A percentile compares a stretch with the other conserved stretches of the same genome.
Evolutionary conservation across 2,888 invertebrate species (phyloP).

Genomic region (Lochmaea capreae): DNA sequence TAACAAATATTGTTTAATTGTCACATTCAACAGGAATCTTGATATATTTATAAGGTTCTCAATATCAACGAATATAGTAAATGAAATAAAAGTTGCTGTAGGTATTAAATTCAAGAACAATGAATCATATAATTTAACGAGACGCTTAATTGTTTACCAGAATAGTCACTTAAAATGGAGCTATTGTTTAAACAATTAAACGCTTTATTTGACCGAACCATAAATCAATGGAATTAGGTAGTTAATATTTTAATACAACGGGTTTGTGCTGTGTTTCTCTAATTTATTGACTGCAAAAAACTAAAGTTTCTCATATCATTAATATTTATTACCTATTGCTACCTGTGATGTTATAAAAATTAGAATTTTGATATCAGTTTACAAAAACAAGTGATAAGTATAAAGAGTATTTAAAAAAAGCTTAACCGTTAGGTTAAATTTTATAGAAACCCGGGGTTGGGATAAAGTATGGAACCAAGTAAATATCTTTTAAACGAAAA

Average conservation of each 20-base stretch:
- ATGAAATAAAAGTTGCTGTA: slow-evolving; percentile 24
- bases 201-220: slow-evolving; percentile 18
- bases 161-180: slow-evolving; percentile 27
- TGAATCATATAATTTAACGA: slow-evolving; percentile 35
- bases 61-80: slow-evolving; percentile 21
- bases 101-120: slow-evolving; percentile 34
- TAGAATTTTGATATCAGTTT: neutral
- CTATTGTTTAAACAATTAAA: slow-evolving; percentile 34
- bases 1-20: neutral
- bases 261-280: neutral
- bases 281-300: slow-evolving; percentile 1
- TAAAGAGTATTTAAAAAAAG: too few species aligned
- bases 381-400: neutral
- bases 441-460: too few species aligned
- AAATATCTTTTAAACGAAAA: too few species aligned
- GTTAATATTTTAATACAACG: slow-evolving; percentile 29
- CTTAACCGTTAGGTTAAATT: too few species aligned
- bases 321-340: neutral
- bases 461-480: too few species aligned
- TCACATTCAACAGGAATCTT: neutral
- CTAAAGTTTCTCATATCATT: neutral
- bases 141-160: slow-evolving; percentile 28
- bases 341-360: neutral
- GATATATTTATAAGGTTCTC: slow-evolving; percentile 6
- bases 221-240: slow-evolving; percentile 26